phyloP scores from a whole-genome alignment of 2,888 invertebrate genomes.

The Phyto melanocephala region DNA sequence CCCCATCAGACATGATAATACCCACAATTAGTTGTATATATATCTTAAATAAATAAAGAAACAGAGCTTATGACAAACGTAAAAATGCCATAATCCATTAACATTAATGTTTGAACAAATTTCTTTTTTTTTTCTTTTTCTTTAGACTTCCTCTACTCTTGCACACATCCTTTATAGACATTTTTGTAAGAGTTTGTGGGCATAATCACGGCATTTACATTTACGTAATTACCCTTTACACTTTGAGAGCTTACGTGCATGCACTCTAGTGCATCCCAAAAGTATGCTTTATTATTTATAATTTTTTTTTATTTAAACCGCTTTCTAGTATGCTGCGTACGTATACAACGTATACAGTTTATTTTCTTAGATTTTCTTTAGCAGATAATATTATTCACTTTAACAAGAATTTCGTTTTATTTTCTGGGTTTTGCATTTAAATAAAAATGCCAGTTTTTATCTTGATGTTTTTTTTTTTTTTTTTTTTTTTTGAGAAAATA shows the following conservation, averaged over 20 bases:
- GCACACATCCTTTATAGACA: background rate
- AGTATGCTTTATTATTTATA: conserved; percentile 34
- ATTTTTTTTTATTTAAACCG: conserved; percentile 4
- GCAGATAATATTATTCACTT: background rate
- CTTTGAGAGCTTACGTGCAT: background rate
- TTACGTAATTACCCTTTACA: conserved; percentile 30
- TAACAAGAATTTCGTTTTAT: conserved; percentile 10
- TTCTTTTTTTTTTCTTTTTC: background rate
- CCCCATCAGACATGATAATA: background rate
- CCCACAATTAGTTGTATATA: background rate
- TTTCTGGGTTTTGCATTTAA: conserved; percentile 6
- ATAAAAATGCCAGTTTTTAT: conserved; percentile 48
- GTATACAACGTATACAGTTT: background rate
- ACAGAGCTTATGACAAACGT: background rate
- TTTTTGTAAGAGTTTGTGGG: background rate
- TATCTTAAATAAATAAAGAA: background rate
- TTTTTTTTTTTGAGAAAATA: conserved; percentile 1
- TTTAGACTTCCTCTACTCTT: background rate
- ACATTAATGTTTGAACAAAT: background rate
- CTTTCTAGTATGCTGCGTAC: conserved; percentile 20
- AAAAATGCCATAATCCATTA: conserved; percentile 8
- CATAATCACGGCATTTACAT: conserved; percentile 17
- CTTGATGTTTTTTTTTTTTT: conserved; percentile 31
- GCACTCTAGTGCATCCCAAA: conserved; percentile 36
- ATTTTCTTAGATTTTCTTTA: background rate